These are phyloP conservation scores for Pempheris klunzingeri DNA, from an alignment of 2,797 vertebrate species.

Conservation along the genomic window DNA sequence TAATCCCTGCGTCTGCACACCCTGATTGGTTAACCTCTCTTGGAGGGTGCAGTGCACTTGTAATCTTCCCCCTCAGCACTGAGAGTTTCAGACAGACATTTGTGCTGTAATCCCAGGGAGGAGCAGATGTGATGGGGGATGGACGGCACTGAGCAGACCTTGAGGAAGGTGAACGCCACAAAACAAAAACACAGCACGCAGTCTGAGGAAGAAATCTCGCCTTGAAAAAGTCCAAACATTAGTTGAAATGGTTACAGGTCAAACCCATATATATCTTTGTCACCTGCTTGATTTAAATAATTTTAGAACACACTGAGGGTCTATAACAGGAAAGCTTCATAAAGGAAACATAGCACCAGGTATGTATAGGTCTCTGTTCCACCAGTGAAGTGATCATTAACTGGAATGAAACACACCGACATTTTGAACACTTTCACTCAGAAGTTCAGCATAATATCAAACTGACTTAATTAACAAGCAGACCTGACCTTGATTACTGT, in stretches of 20 bases:
- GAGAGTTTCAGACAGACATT: conserved; percentile 80
- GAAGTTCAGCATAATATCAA: neutral
- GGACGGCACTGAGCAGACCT: conserved; percentile 71
- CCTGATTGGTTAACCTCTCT: conserved; percentile 80
- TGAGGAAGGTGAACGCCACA: conserved; percentile 75
- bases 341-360: neutral
- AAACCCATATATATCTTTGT: neutral
- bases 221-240: neutral
- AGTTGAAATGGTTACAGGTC: neutral
- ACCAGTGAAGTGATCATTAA: neutral
- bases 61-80: conserved; percentile 77
- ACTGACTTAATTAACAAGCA: neutral
- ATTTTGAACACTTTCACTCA: neutral
- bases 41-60: conserved; percentile 66
- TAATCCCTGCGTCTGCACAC: conserved; percentile 75
- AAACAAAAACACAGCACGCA: conserved; percentile 27
- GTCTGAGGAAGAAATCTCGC: conserved; percentile 6
- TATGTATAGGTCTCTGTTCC: neutral
- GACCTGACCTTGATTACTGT: neutral
- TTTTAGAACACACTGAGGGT: neutral
- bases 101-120: conserved; percentile 81
- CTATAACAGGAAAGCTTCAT: neutral
- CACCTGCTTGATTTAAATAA: neutral
- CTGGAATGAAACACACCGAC: neutral
- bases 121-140: conserved; percentile 85